Percentiles rank a stretch among this genome's conserved stretches.
phyloP scores from a whole-genome alignment of 2,888 invertebrate species.

The Philereme vetulata region DNA sequence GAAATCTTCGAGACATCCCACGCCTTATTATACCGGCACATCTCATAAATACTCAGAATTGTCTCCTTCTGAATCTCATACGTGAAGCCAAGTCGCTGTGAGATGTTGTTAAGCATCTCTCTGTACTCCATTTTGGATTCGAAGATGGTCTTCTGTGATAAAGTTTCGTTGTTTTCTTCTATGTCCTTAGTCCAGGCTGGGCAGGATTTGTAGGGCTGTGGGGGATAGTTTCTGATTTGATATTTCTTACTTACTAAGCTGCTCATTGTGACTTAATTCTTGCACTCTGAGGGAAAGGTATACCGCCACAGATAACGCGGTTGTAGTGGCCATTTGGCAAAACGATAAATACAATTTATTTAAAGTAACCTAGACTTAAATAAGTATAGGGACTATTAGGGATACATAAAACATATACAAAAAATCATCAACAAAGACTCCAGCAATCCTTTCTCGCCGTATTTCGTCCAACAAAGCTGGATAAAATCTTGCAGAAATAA shows the following conservation, averaged over 20 bases:
- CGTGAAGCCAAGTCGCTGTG: constrained; percentile 86
- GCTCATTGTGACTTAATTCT: too few relatives aligned
- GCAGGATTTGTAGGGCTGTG: constrained; percentile 86
- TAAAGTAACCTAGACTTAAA: too few relatives aligned
- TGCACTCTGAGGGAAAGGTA: neutral
- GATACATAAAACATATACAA: too few relatives aligned
- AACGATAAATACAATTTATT: too few relatives aligned
- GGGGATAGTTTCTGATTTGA: neutral
- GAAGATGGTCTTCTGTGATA: constrained; percentile 64
- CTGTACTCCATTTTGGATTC: constrained; percentile 70
- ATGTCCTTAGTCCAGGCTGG: constrained; percentile 82
- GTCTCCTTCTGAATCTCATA: constrained; percentile 80
- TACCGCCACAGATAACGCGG: neutral
- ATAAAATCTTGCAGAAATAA: too few relatives aligned
- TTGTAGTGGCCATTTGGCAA: too few relatives aligned
- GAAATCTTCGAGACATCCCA: constrained; percentile 87
- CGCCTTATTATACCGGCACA: constrained; percentile 92
- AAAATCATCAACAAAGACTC: too few relatives aligned
- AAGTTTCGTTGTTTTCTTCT: constrained; percentile 68
- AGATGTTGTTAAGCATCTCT: constrained; percentile 83
- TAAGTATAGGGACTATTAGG: too few relatives aligned
- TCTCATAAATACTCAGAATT: constrained; percentile 88
- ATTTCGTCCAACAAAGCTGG: too few relatives aligned
- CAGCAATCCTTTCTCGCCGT: too few relatives aligned
- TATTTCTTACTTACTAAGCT: too few relatives aligned